Base-by-base conservation (phyloP, 37 sponge, comb jelly and placozoan species). In the Axinella damicornis region DNA sequence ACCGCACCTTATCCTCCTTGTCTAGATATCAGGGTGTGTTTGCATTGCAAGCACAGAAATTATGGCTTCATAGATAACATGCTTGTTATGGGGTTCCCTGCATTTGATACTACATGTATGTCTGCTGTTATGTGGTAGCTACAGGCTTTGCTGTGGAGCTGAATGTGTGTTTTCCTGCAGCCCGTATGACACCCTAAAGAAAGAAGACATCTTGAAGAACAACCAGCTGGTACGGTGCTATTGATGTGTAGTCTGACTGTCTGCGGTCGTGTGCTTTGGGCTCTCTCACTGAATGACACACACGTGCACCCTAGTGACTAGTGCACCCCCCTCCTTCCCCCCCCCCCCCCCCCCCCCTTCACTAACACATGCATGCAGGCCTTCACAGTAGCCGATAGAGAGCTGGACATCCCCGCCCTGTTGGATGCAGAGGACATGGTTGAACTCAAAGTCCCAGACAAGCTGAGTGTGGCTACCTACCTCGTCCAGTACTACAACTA, bases 401-500 rank as follows among this genome's bases (percentile, higher is more conserved):
- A 92, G 60, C 89, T 98, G 0, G 93, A 87, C n/a, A 89, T 98
- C 35, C 86, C 93, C 1, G 85, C 90, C 18, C 85, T 98, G 41
- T 79, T 98, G 61, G 99, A 98, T 64, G 97, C 94, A 14, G 95
- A 92, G 35, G 99, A 98, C 68, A 93, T 93, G 94, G 91, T 94
- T n/a, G 89, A 82, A 12, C 82, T 98, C 11, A 33, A n/a, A 5
- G 81, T 88, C 11, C 99, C 99, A 14, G 99, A 98, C 75, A 96
- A 98, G 67, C 91, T 97, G 60, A 94, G 95, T 40, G 83, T 98
- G 6, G 86, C 87, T 52, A 98, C 99, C 1, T 96, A 98, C 63
- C 84, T 98, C 55, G 82, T 86, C 46, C 79, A 88, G 30, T 92
- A 94, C 73, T 98, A 98, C 89, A 93, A 98, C 91, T 92, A 96